phyloP scores from a whole-genome alignment of 2,113 vertebrate genomes.

The Syngnathoides biaculeatus region DNA sequence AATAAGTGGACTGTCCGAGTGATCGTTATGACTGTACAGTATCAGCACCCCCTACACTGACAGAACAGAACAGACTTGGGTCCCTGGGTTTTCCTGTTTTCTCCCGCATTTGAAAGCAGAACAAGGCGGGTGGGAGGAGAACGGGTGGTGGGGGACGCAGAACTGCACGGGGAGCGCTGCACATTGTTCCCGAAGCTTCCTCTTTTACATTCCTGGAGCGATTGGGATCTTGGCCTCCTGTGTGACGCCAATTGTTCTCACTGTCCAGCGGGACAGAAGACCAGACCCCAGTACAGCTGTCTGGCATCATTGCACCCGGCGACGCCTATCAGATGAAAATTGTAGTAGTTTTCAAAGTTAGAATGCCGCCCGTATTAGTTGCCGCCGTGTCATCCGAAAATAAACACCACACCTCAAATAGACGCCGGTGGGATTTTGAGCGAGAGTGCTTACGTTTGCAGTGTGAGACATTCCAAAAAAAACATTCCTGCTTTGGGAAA shows the following conservation, averaged over 20 bases:
- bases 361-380: too few species aligned
- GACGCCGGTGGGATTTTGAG: too few species aligned
- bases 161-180: constrained; percentile 52
- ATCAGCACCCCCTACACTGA: neutral
- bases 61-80: constrained; percentile 37
- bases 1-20: constrained; percentile 12
- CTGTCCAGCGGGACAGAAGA: constrained; percentile 38
- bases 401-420: too few species aligned
- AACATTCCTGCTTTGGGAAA: neutral
- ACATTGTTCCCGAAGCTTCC: constrained; percentile 76
- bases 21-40: constrained; percentile 21
- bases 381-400: too few species aligned
- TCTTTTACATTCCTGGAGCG: constrained; percentile 76
- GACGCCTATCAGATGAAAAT: constrained; percentile 37
- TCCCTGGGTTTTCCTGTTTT: constrained; percentile 71
- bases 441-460: too few species aligned
- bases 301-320: constrained; percentile 55
- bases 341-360: too few species aligned
- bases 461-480: neutral
- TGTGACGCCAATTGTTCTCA: constrained; percentile 56
- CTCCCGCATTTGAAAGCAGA: constrained; percentile 49
- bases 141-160: constrained; percentile 51
- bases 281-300: constrained; percentile 53
- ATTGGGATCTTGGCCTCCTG: constrained; percentile 69
- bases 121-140: constrained; percentile 22